Evolutionary conservation across 2,113 vertebrate species (phyloP), one percentile per base, ranked within the genome.

Genomic region (Seriola aureovittata): DNA sequence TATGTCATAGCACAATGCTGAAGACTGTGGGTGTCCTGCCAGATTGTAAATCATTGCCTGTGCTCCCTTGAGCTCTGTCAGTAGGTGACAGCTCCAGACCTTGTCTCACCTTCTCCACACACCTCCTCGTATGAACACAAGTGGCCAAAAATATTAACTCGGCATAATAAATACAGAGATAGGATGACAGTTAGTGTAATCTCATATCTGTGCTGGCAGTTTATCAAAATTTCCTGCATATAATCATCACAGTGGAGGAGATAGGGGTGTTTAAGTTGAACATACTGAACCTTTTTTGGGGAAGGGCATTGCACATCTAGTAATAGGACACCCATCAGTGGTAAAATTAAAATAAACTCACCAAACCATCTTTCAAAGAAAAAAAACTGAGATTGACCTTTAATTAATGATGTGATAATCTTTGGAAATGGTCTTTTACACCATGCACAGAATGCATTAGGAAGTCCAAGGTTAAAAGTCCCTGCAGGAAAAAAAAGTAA

Each of bases 41-140:
- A 84, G 66, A 72, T 71, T 82, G 74, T 85, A 92, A 92, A 92
- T 92, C 87, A 81, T 68, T 23, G 23, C 62, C 70, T 76, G 9
- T 8, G 55, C 74, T 86, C 82, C 78, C 83, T 77, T 54, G 80
- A 72, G 85, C 70, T 75, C 16, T 62, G 36, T 80, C 76, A 69
- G 52, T 38, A 60, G 77, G 74, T 87, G 89, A 88, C 79, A 82
- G 80, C 80, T 70, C 69, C 75, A 92, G 80, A 90, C 84, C 81
- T 77, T 25, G 65, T 74, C 73, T 89, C 84, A 80, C 73, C 85
- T 73, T 25, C 66, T 73, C 69, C 44, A 19, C 55, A 72, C 40
- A 67, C 74, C 34, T 54, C 69, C 60, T 64, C 52, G 38, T 32
- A 73, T 17, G 42, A 52, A 76, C 74, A 58, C 25, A 82, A 82